A percentile compares a stretch with the other conserved stretches of the same genome.
phyloP scores from a whole-genome alignment of 1,140 invertebrate genomes.

The Lineus longissimus region DNA sequence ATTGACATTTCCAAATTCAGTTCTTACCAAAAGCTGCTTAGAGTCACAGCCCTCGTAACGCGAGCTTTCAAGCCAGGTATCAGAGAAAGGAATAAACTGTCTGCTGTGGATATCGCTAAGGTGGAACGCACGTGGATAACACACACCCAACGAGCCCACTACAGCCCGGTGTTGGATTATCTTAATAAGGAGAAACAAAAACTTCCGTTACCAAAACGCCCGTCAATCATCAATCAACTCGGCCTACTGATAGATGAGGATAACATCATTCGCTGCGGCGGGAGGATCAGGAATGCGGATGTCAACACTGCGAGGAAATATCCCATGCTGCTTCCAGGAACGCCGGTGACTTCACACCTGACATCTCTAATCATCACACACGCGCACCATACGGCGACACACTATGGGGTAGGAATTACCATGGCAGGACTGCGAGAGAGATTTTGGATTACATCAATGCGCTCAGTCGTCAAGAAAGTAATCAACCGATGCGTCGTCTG shows the following conservation, averaged over 20 bases:
- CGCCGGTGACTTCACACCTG: no score
- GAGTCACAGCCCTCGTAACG: not conserved
- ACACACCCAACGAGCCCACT: not conserved
- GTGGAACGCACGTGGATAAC: not conserved
- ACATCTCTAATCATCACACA: not conserved
- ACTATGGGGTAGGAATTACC: not conserved
- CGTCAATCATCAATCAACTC: not conserved
- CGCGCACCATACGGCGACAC: not conserved
- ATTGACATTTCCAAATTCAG: not conserved
- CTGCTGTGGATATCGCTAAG: not conserved
- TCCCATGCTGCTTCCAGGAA: not conserved
- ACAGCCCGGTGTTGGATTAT: not conserved
- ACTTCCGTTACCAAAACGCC: not conserved
- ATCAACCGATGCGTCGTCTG: not conserved
- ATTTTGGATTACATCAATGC: not conserved
- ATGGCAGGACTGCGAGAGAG: not conserved
- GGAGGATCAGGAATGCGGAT: not conserved
- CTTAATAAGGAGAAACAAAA: not conserved
- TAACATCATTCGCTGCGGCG: not conserved
- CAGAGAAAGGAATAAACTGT: not conserved
- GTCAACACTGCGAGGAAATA: not conserved
- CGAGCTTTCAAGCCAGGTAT: not conserved
- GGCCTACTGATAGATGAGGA: not conserved
- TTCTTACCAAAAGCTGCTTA: not conserved
- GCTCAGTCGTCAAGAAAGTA: not conserved